A percentile compares a stretch with the other conserved stretches of the same genome.
Conservation (phyloP, 1,140 invertebrate genomes). For the Plutomurus gul region DNA sequence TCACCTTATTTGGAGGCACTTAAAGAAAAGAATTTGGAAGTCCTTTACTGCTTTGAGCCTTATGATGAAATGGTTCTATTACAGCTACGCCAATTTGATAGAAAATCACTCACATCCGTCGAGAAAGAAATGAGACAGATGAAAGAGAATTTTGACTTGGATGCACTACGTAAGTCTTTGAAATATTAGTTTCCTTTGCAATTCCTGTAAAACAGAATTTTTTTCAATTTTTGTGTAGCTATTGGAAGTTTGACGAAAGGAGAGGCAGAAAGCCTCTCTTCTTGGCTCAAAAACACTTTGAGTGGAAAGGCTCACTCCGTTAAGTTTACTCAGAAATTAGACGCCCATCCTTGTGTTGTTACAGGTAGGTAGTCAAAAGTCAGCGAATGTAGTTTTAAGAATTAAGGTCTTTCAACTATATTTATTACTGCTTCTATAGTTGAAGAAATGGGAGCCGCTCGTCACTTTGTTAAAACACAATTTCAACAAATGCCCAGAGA, state of each 20-base stretch:
- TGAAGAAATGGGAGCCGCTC: slow-evolving; percentile 91
- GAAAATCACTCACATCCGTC: slow-evolving; percentile 79
- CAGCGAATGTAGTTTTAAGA: no score
- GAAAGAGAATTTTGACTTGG: slow-evolving; percentile 65
- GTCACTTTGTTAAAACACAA: slow-evolving; percentile 91
- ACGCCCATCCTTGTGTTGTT: slow-evolving; percentile 89
- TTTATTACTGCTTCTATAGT: not conserved
- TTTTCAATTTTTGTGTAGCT: slow-evolving; percentile 59
- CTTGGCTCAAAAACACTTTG: slow-evolving; percentile 76
- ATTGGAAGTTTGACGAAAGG: slow-evolving; percentile 70
- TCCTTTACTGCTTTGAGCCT: slow-evolving; percentile 92
- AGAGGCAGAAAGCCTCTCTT: slow-evolving; percentile 75
- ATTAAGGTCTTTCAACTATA: not conserved
- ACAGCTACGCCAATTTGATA: slow-evolving; percentile 82
- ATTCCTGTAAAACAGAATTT: not conserved
- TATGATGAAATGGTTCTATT: slow-evolving; percentile 95
- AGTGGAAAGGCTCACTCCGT: slow-evolving; percentile 78
- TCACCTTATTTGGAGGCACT: slow-evolving; percentile 95
- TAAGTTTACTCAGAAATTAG: slow-evolving; percentile 79
- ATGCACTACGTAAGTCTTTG: slow-evolving; percentile 60
- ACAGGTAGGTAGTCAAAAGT: slow-evolving; percentile 68
- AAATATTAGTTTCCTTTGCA: slow-evolving; percentile 5
- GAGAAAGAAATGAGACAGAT: slow-evolving; percentile 91
- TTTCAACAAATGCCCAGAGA: slow-evolving; percentile 82
- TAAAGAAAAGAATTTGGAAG: slow-evolving; percentile 83